phyloP scores from a whole-genome alignment of 2,797 vertebrate species.

The Melanotaenia nigrans region DNA sequence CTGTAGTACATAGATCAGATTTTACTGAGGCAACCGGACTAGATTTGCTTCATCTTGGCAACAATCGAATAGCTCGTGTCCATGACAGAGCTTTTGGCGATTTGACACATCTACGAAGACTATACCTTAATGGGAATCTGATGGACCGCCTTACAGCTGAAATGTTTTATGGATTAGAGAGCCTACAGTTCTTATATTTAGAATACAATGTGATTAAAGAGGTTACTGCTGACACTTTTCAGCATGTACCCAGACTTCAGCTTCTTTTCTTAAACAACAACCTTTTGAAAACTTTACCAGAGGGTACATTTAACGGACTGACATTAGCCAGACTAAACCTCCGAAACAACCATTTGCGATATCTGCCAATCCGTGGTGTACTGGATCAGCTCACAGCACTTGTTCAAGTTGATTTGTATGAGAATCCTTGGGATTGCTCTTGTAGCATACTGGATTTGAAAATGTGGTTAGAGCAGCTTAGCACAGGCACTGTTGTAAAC shows the following conservation, averaged over 20 bases:
- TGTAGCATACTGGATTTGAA: conserved; percentile 93
- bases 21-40: conserved; percentile 92
- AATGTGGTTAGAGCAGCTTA: conserved; percentile 94
- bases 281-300: conserved; percentile 90
- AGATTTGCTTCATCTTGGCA: conserved; percentile 96
- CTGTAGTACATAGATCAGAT: conserved; percentile 89
- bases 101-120: conserved; percentile 89
- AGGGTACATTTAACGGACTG: conserved; percentile 88
- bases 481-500: conserved; percentile 92
- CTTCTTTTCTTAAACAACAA: conserved; percentile 98
- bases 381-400: conserved; percentile 91
- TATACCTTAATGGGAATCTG: conserved; percentile 96
- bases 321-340: conserved; percentile 92
- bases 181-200: conserved; percentile 95
- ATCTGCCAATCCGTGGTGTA: conserved; percentile 89
- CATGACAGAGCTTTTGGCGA: conserved; percentile 92
- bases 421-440: conserved; percentile 99
- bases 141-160: conserved; percentile 89
- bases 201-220: conserved; percentile 96
- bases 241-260: conserved; percentile 92
- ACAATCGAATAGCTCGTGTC: conserved; percentile 93
- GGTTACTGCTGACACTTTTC: conserved; percentile 89
- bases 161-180: conserved; percentile 92
- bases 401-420: conserved; percentile 95
- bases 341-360: conserved; percentile 92